phyloP scores from a whole-genome alignment of 2,888 invertebrate species.

The Coremacera marginata region DNA sequence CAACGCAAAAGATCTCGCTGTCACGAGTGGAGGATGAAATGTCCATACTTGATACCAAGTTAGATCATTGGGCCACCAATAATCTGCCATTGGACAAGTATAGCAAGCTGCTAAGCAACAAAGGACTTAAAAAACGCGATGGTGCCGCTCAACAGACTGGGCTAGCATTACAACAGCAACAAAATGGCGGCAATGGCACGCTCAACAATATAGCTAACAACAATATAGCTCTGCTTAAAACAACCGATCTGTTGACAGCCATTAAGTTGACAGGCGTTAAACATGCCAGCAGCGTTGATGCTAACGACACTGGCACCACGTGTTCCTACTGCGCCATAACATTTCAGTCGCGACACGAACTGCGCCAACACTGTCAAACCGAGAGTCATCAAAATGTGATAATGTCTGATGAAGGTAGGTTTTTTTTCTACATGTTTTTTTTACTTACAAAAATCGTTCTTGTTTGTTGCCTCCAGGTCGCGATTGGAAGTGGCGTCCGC shows the following conservation, averaged over 20 bases:
- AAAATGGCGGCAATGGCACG: constrained; percentile 39
- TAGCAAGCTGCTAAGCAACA: constrained; percentile 65
- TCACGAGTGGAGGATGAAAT: constrained; percentile 70
- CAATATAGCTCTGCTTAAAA: constrained; percentile 53
- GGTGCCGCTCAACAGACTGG: constrained; percentile 42
- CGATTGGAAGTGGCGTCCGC: constrained; percentile 78
- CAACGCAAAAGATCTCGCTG: constrained; percentile 65
- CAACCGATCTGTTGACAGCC: constrained; percentile 61
- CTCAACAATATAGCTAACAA: constrained; percentile 41
- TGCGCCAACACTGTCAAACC: constrained; percentile 74
- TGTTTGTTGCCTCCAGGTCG: constrained; percentile 65
- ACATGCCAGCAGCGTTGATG: constrained; percentile 47
- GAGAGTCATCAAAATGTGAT: constrained; percentile 76
- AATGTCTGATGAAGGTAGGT: constrained; percentile 76
- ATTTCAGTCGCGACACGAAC: constrained; percentile 71
- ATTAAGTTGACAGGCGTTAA: constrained; percentile 61
- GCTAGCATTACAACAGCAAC: constrained; percentile 52
- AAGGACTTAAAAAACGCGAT: constrained; percentile 63
- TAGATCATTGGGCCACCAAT: constrained; percentile 70
- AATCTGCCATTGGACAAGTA: constrained; percentile 68
- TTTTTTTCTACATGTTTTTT: not conserved
- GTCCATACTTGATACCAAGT: constrained; percentile 68
- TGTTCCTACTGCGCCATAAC: constrained; percentile 74
- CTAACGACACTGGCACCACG: constrained; percentile 59
- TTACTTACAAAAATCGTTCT: not conserved